phyloP scores from a whole-genome alignment of 2,797 vertebrate genomes.

The Sitta carolinensis region DNA sequence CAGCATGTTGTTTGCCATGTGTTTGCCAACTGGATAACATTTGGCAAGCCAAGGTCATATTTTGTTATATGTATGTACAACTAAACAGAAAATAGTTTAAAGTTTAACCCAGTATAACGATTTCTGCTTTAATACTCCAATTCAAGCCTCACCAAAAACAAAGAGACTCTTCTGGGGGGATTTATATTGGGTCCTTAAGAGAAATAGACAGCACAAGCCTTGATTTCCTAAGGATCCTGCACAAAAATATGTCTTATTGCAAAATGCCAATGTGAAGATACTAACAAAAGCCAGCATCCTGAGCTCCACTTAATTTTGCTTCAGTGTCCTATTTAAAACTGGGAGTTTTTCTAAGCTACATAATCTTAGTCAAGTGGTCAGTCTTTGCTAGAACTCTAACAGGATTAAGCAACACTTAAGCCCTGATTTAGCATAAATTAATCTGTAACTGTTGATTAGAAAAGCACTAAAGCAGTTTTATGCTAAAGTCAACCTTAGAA shows the following conservation, averaged over 20 bases:
- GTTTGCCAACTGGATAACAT: neutral
- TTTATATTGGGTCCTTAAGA: neutral
- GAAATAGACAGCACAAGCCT: neutral
- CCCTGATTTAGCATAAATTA: neutral
- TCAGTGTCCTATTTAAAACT: neutral
- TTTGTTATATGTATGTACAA: neutral
- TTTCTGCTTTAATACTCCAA: neutral
- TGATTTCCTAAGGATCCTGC: neutral
- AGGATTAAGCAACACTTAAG: neutral
- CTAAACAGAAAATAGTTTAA: constrained; percentile 16
- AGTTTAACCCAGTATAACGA: neutral
- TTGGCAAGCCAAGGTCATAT: neutral
- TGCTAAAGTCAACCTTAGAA: neutral
- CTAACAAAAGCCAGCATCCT: neutral
- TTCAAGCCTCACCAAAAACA: neutral
- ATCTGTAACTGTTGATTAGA: neutral
- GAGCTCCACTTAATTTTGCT: neutral
- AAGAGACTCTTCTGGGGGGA: neutral
- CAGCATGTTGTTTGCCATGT: neutral
- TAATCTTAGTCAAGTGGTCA: neutral
- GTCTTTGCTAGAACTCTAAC: neutral
- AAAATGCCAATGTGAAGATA: neutral
- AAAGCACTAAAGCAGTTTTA: neutral
- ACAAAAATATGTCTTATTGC: neutral
- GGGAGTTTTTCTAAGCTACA: neutral